Evolutionary conservation across 2,113 vertebrate genomes (phyloP).

Genomic region (Hystrix brachyura): DNA sequence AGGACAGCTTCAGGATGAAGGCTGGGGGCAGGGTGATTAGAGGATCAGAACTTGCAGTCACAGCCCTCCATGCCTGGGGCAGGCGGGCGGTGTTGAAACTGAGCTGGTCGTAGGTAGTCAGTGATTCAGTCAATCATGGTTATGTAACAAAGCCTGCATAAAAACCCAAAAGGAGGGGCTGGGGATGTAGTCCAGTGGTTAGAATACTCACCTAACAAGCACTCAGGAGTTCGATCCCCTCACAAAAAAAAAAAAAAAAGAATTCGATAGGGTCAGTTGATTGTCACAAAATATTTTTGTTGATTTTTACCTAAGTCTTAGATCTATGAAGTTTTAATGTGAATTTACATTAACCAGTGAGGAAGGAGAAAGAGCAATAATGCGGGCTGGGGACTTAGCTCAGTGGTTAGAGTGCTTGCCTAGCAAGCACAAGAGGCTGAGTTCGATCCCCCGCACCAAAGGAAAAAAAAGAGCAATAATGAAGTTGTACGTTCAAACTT

Average conservation of each 20-base stretch:
- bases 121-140: not conserved
- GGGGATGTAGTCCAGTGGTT: too few species aligned
- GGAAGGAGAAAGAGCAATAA: too few species aligned
- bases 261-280: not conserved
- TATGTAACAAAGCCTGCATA: not conserved
- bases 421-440: too few species aligned
- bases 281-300: not conserved
- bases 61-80: not conserved
- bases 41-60: not conserved
- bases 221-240: too few species aligned
- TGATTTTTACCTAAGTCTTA: slow-evolving; percentile 27
- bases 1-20: not conserved
- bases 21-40: not conserved
- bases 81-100: not conserved
- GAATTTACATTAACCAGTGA: too few species aligned
- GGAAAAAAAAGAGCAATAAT: not conserved
- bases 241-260: too few species aligned
- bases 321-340: not conserved
- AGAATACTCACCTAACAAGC: too few species aligned
- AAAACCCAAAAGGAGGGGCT: not conserved
- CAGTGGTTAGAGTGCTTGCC: too few species aligned
- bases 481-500: not conserved
- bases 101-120: not conserved
- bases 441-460: not conserved
- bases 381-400: too few species aligned